Conservation (phyloP, 1,140 invertebrate species). For the Trichonephila clavata region DNA sequence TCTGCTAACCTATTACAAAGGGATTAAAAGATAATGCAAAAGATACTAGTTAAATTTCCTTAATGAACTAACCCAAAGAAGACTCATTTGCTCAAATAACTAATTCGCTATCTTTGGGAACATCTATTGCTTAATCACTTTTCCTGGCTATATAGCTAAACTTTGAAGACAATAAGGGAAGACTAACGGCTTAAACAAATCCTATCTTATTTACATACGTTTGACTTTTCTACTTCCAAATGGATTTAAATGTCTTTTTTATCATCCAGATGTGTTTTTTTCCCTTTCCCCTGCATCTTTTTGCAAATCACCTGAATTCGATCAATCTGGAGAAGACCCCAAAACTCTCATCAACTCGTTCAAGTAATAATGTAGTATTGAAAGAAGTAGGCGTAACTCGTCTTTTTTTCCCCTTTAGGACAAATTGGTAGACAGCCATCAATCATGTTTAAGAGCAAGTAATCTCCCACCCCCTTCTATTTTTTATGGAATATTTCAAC, state of each 20-base stretch:
- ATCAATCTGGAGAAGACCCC: neutral
- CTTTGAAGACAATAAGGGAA: neutral
- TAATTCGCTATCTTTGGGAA: neutral
- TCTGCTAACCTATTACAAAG: neutral
- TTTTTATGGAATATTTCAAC: neutral
- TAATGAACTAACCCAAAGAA: constrained; percentile 13
- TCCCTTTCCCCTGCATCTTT: neutral
- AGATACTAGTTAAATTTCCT: neutral
- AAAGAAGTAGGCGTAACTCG: constrained; percentile 49
- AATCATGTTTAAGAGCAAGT: constrained; percentile 46
- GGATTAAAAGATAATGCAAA: constrained; percentile 8
- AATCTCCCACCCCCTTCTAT: neutral
- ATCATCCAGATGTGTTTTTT: neutral
- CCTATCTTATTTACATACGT: constrained; percentile 52
- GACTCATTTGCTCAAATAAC: constrained; percentile 16
- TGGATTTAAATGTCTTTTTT: neutral
- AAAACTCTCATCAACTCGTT: neutral
- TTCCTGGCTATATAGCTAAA: neutral
- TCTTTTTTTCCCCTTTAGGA: neutral
- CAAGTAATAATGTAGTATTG: neutral
- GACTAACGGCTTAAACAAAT: constrained; percentile 35
- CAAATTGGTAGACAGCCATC: constrained; percentile 51
- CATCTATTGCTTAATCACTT: constrained; percentile 46
- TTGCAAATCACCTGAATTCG: constrained; percentile 18
- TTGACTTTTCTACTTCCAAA: neutral